Base-by-base conservation (phyloP, 2,113 vertebrate genomes). In the Gasterosteus nipponicus region DNA sequence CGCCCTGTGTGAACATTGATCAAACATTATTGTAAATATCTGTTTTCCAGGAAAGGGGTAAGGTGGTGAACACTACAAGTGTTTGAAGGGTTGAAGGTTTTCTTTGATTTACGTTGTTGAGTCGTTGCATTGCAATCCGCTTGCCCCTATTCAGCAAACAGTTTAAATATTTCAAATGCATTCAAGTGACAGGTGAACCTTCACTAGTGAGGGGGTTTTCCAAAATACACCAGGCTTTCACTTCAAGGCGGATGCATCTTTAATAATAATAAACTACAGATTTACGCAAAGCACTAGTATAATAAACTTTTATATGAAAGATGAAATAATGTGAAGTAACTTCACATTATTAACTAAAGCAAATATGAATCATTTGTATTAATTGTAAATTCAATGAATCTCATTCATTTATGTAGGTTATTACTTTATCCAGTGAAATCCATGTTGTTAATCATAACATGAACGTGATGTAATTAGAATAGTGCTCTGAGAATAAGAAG, bases 131-230 rank as follows among this genome's bases (percentile, higher is more conserved):
- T 53, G 38, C 42, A 61, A 42, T 67, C 56, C 54, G 49, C 33
- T 35, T 44, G 53, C 38, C 53, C 39, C 42, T n/a, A 39, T 44
- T 85, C 58, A 39, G 63, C 12, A 77, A 83, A 74, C 69, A 67
- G 63, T 31, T 87, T 29, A 78, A 87, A 87, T 73, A 87, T 87
- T 78, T 75, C 78, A 78, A 85, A 80, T 44, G 56, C 63, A 75
- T 65, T 84, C 51, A 54, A 54, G 80, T 82, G 70, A 78, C 68
- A 85, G 64, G 51, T 61, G 47, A 76, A 74, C 69, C 58, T 59
- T 72, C 64, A 67, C 42, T 8, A 65, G 26, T 7, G 7, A 10
- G 12, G 35, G 35, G 16, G 26, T 46, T 41, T 19, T 22, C 19
- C 47, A 22, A 53, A 65, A 58, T 31, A 54, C 38, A 63, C 10